phyloP scores from a whole-genome alignment of 2,888 invertebrate species.

The Abrostola tripartita region DNA sequence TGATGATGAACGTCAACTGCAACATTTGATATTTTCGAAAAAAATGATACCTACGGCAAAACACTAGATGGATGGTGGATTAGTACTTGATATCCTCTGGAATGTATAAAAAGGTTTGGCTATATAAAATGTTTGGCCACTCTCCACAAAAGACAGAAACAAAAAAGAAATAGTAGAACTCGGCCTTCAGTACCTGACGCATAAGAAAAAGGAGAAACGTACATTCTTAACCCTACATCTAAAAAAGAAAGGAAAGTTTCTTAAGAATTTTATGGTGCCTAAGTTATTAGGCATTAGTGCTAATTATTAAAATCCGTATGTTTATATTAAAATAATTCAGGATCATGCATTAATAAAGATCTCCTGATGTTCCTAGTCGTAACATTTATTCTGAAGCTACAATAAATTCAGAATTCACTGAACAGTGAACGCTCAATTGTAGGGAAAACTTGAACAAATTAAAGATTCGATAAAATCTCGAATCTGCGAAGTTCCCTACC shows the following conservation, averaged over 20 bases:
- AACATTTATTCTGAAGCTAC: slow-evolving; percentile 19
- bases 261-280: slow-evolving; percentile 7
- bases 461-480: slow-evolving; percentile 14
- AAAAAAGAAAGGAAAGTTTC: slow-evolving; percentile 15
- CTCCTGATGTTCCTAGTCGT: slow-evolving; percentile 25
- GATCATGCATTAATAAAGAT: slow-evolving; percentile 32
- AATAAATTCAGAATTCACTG: slow-evolving; percentile 24
- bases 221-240: slow-evolving; percentile 9
- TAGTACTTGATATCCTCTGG: too few species aligned
- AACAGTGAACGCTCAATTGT: slow-evolving; percentile 1
- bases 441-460: slow-evolving; percentile 7
- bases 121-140: too few species aligned
- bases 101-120: too few species aligned
- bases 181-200: neutral
- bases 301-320: slow-evolving; percentile 32
- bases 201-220: neutral
- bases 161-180: neutral
- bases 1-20: too few species aligned
- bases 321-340: slow-evolving; percentile 13
- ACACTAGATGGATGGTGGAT: too few species aligned
- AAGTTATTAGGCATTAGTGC: slow-evolving; percentile 26
- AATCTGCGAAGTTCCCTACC: slow-evolving; percentile 7
- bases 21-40: too few species aligned
- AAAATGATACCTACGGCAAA: too few species aligned
- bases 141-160: neutral